Base-by-base conservation (phyloP, 2,797 vertebrate species). In the Pseudochirops cupreus region DNA sequence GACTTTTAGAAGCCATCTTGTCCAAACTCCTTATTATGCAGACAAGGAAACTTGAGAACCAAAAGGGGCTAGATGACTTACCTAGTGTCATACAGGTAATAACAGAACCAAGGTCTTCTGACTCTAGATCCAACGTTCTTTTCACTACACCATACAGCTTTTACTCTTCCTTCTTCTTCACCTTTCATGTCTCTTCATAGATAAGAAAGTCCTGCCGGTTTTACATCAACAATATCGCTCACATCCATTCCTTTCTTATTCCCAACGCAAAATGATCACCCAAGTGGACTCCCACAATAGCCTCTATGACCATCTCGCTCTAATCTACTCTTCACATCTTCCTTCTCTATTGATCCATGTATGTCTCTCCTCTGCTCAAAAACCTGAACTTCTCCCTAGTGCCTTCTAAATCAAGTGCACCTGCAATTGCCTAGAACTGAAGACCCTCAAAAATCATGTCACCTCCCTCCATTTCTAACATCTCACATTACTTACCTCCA, bases 101-200 rank as follows among this genome's bases (percentile, higher is more conserved):
- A 74, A 74, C 5, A 74, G 67, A 74, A 74, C 31, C 59, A 18
- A 74, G 62, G 62, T 39, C 62, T 74, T 74, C 62, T 74, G 33
- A 74, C 31, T 62, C 62, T 74, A 74, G 33, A 74, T 74, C n/a
- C 62, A 74, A 74, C 39, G 67, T 74, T 74, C 67, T 74, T 74
- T 39, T 16, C 16, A 74, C 67, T 74, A 74, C 67, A 74, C 5
- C 67, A 74, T 21, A 39, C 14, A 74, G 67, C 28, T 74, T 39
- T 74, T 74, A 74, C n/a, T 74, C 67, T 74, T 74, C n/a, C n/a
- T 74, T 74, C 58, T 62, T 62, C 67, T 74, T 74, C 62, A 74
- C 5, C 16, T 74, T 39, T 74, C 18, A 74, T 39, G 67, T 21
- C n/a, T 39, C 67, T 74, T 74, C 67, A 74, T 21, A 74, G 16